phyloP scores from a whole-genome alignment of 2,797 vertebrate genomes.

The Sebastes trivittatus region DNA sequence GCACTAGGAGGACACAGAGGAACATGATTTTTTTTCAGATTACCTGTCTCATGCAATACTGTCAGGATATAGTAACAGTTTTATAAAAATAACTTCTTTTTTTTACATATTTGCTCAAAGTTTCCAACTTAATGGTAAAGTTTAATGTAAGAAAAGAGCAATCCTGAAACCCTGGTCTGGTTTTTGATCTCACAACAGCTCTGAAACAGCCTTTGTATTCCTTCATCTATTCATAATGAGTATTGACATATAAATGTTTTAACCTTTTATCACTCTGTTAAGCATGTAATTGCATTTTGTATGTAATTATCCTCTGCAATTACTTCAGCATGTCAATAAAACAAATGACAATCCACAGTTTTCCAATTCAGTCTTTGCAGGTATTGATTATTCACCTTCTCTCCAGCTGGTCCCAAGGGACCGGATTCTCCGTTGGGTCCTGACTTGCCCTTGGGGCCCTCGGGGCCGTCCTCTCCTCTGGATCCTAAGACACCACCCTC shows the following conservation, averaged over 20 bases:
- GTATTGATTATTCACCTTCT: constrained; percentile 86
- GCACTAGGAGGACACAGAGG: no score
- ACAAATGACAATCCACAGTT: neutral
- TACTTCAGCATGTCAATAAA: neutral
- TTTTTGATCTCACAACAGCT: neutral
- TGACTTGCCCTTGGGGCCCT: constrained; percentile 95
- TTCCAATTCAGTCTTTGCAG: neutral
- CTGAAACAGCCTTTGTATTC: neutral
- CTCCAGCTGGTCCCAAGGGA: constrained; percentile 89
- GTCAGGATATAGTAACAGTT: no score
- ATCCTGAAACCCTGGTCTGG: neutral
- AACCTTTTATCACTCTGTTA: neutral
- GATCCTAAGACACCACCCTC: constrained; percentile 80
- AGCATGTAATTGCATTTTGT: neutral
- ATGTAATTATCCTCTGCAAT: neutral
- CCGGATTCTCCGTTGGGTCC: constrained; percentile 92
- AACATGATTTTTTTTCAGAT: no score
- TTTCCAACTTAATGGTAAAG: no score
- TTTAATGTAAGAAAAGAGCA: neutral
- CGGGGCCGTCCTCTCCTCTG: constrained; percentile 96
- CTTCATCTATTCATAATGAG: neutral
- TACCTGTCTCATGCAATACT: no score
- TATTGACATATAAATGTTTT: neutral
- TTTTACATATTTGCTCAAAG: no score
- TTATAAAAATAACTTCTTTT: no score